phyloP scores from a whole-genome alignment of 1,140 invertebrate genomes.

The Ceratosolen fusciceps region DNA sequence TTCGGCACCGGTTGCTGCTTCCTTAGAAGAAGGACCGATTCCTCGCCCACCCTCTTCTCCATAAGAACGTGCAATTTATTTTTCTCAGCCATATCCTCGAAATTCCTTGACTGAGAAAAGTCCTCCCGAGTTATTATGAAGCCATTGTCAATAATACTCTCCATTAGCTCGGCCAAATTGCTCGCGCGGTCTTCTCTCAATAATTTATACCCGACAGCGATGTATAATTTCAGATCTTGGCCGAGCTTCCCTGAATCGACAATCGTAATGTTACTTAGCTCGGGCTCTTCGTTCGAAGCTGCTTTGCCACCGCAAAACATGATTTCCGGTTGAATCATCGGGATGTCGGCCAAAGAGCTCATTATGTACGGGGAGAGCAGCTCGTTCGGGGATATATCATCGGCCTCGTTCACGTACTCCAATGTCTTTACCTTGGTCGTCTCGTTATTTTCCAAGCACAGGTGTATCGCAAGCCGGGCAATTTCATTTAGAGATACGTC shows the following conservation, averaged over 20 bases:
- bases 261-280: slow-evolving; percentile 74
- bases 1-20: slow-evolving; percentile 55
- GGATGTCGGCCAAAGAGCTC: slow-evolving; percentile 73
- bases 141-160: slow-evolving; percentile 64
- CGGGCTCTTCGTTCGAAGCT: slow-evolving; percentile 68
- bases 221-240: slow-evolving; percentile 72
- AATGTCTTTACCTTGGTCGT: slow-evolving; percentile 80
- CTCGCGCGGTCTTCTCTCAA: slow-evolving; percentile 48
- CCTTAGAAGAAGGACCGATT: slow-evolving; percentile 62
- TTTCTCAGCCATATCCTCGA: not conserved
- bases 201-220: slow-evolving; percentile 70
- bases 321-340: slow-evolving; percentile 76
- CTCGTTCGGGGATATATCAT: slow-evolving; percentile 71
- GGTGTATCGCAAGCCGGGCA: slow-evolving; percentile 76
- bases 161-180: slow-evolving; percentile 57
- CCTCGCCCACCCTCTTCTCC: slow-evolving; percentile 58
- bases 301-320: slow-evolving; percentile 62
- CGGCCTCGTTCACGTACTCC: slow-evolving; percentile 75
- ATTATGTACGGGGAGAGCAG: slow-evolving; percentile 69
- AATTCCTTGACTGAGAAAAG: slow-evolving; percentile 55
- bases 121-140: slow-evolving; percentile 71
- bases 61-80: slow-evolving; percentile 59
- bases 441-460: slow-evolving; percentile 84
- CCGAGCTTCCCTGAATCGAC: slow-evolving; percentile 74
- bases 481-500: slow-evolving; percentile 65